Evolutionary conservation across 2,797 vertebrate species (phyloP), one percentile per base, ranked within the genome.

Genomic region (Dromococcyx pavoninus): DNA sequence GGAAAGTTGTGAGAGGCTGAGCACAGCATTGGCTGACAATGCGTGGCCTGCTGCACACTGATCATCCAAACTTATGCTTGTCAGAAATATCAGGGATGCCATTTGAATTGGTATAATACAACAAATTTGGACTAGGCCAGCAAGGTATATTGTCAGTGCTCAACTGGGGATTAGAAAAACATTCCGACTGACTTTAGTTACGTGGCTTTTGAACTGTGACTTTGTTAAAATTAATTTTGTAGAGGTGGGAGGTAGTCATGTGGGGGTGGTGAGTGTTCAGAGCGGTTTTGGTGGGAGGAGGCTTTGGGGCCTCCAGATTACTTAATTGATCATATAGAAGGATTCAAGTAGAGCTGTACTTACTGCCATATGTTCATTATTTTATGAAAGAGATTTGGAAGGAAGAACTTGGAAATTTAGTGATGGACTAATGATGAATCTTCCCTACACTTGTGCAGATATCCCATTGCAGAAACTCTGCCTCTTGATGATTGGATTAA

Each of bases 401-500:
- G 69, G 86, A 58, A 71, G 71, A 86, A 43, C 43, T 60, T 41
- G 60, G 83, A 64, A 85, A 70, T 87, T 48, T 24, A 82, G 69
- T 16, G 69, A 57, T 41, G 66, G 60, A 17, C 24, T 22, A 16
- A 57, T 85, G 78, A 65, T 65, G 61, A 46, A 74, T 94, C 71
- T 75, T 53, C 67, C 74, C 57, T 13, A 15, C 64, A 19, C 32
- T 87, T 44, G 44, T 70, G 88, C 86, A 83, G 82, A 60, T 92
- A 82, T 67, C 92, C 75, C 24, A 1, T 3, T 4, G 60, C 77
- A 95, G 83, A 71, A 93, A 39, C 56, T 66, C 80, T 88, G 69
- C 54, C 69, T 89, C 65, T 32, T 72, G 74, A 37, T 88, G 80
- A 81, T 67, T 78, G 92, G 64, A 88, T 67, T 83, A 51, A 64